A percentile compares a stretch with the other conserved stretches of the same genome.
Conservation (phyloP, 2,888 invertebrate genomes). For the Leptarthrus brevirostris region DNA sequence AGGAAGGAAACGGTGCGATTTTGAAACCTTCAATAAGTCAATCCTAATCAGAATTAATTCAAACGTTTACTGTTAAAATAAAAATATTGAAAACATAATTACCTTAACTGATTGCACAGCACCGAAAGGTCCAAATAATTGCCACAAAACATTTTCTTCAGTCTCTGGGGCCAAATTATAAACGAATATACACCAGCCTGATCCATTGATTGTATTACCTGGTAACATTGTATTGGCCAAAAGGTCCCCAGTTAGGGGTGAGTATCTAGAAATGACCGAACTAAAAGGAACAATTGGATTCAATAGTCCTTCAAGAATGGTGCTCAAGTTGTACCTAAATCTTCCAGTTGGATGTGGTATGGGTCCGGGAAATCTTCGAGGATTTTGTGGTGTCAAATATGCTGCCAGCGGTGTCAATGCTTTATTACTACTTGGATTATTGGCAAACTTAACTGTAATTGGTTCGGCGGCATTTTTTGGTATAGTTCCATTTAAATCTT, state of each 20-base stretch:
- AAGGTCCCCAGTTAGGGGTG: constrained; percentile 86
- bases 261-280: constrained; percentile 74
- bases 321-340: constrained; percentile 61
- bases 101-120: constrained; percentile 98
- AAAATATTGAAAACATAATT: too few species aligned
- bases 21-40: too few species aligned
- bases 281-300: constrained; percentile 56
- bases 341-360: constrained; percentile 66
- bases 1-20: too few species aligned
- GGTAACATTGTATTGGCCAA: constrained; percentile 82
- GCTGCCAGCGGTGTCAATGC: constrained; percentile 85
- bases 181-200: constrained; percentile 87
- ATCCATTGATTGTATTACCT: constrained; percentile 85
- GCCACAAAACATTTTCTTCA: constrained; percentile 96
- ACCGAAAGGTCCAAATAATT: constrained; percentile 96
- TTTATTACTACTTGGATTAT: constrained; percentile 90
- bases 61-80: too few species aligned
- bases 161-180: constrained; percentile 96
- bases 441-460: constrained; percentile 95
- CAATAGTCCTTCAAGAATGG: not conserved
- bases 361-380: constrained; percentile 85
- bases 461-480: constrained; percentile 90
- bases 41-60: too few species aligned
- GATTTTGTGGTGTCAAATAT: constrained; percentile 82
- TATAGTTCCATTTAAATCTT: constrained; percentile 89